Base-by-base conservation (phyloP, 1,140 invertebrate species). In the Nephila pilipes region DNA sequence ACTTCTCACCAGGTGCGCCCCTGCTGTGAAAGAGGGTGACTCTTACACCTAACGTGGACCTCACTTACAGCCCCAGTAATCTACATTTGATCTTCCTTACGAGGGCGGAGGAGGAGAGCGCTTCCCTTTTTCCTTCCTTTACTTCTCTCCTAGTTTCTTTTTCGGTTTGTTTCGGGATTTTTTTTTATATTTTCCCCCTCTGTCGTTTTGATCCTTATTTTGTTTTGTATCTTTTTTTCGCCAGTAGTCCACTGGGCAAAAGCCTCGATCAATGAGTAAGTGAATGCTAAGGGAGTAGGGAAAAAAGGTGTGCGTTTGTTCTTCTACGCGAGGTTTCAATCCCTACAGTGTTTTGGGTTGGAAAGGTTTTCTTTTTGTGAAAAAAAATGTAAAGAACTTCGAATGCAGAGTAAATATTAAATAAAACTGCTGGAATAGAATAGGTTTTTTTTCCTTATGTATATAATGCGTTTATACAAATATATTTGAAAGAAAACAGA, bases 1-100 rank as follows among this genome's bases (percentile, higher is more conserved):
- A 91, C 90, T 91, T 65, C 90, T 91, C 90, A 32, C 90, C 90
- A 91, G 90, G 90, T 91, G 90, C 58, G 79, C 90, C 38, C 90
- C 58, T 22, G 10, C 54, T 54, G 87, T 69, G 38, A 46, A 65
- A 65, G 22, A 29, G 80, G 88, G 54, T n/a, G 36, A 55, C 90
- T 54, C 55, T 38, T 65, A 65, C 60, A 75, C 29, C 55, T 29
- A 58, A 32, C 87, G 58, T 25, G 80, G 80, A 81, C 80, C 90
- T 83, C 90, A 91, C 79, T 91, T 85, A 83, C 90, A 81, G 32
- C 75, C 57, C 58, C 80, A 20, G 58, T 91, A 91, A 91, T 91
- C 90, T 91, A 91, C 90, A 91, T 91, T 91, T 91, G 90, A 91
- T 91, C 90, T 91, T 58, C 29, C 87, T 88, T 6, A 46, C 87